Evolutionary conservation across 2,797 vertebrate genomes (phyloP).

Genomic region (Galago senegalensis): DNA sequence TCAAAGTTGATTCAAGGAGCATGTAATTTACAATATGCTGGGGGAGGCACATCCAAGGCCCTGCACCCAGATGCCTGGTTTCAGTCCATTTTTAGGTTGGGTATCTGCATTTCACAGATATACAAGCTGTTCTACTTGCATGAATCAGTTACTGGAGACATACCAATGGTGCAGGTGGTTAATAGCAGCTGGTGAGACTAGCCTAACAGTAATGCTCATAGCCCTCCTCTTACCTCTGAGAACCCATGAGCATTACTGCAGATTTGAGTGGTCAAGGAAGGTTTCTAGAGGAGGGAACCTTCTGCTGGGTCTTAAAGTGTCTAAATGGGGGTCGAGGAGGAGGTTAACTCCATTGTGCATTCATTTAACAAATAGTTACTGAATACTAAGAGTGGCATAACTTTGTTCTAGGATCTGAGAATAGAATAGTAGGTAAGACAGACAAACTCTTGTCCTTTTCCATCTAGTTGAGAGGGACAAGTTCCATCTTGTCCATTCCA

Average conservation of each 20-base stretch:
- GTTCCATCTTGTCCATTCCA: too few relatives aligned
- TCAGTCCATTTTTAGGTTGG: background rate
- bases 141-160: background rate
- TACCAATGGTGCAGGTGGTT: background rate
- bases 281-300: background rate
- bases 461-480: background rate
- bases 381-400: background rate
- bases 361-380: background rate
- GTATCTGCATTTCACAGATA: background rate
- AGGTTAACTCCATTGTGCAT: background rate
- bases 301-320: background rate
- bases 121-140: background rate
- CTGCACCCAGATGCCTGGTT: background rate
- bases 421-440: background rate
- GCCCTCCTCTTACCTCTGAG: background rate
- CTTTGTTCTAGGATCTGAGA: conserved; percentile 35
- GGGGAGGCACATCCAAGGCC: background rate
- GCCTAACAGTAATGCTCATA: too few relatives aligned
- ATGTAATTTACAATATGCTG: background rate
- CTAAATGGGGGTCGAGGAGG: background rate
- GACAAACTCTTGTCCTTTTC: background rate
- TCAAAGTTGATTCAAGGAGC: background rate
- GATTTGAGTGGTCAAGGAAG: background rate
- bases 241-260: background rate
- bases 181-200: background rate